Conservation (phyloP, 2,113 vertebrate species). For the Phylloscopus trochilus region DNA sequence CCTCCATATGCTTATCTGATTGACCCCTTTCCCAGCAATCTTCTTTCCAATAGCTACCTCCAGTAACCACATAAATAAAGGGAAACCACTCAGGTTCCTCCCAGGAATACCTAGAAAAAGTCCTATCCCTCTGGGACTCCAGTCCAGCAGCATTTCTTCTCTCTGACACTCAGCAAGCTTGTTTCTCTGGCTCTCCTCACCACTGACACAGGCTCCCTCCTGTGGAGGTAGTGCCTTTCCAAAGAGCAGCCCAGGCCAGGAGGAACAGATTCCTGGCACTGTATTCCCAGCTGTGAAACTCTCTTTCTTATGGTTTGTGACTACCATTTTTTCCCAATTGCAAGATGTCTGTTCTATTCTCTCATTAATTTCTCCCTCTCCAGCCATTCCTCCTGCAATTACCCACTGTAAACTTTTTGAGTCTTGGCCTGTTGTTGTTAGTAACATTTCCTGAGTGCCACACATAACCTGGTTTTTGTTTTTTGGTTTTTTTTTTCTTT, state of each 20-base stretch:
- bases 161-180: fast-evolving
- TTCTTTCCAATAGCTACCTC: neutral
- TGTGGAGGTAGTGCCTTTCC: neutral
- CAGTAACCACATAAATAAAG: neutral
- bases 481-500: neutral
- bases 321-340: neutral
- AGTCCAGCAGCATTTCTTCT: neutral
- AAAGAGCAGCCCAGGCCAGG: neutral
- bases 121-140: neutral
- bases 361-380: neutral
- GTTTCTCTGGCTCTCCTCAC: neutral
- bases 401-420: neutral
- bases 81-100: neutral
- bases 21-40: neutral
- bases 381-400: neutral
- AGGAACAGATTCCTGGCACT: neutral
- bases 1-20: neutral
- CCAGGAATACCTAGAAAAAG: neutral
- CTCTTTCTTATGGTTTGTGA: neutral
- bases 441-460: neutral
- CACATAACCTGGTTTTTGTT: neutral
- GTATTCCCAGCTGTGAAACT: neutral
- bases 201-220: neutral
- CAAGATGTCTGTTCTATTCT: neutral
- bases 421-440: neutral